phyloP scores from a whole-genome alignment of 2,797 vertebrate species.

The Mormyrus proboscirostris region DNA sequence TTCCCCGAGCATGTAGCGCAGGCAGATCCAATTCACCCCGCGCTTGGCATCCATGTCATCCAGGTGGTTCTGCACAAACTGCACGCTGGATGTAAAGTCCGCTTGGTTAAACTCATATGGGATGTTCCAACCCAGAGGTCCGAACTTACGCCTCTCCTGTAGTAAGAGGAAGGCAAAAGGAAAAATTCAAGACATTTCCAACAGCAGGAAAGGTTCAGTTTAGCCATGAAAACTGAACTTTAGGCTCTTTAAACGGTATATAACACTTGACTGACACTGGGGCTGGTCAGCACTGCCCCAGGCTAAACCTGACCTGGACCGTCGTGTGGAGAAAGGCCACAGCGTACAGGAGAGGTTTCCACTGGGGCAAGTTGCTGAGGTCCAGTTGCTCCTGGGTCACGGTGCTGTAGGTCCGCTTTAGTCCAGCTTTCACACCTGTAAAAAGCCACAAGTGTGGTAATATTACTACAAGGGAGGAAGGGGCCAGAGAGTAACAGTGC shows the following conservation, averaged over 20 bases:
- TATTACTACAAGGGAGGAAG: neutral
- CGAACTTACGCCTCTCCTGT: slow-evolving; percentile 77
- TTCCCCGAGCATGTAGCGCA: slow-evolving; percentile 73
- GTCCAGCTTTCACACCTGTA: slow-evolving; percentile 72
- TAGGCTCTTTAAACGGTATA: neutral
- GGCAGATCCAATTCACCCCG: slow-evolving; percentile 71
- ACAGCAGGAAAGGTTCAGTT: neutral
- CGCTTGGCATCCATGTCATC: slow-evolving; percentile 58
- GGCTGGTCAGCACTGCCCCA: neutral
- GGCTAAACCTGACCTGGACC: slow-evolving; percentile 61
- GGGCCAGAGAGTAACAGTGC: neutral
- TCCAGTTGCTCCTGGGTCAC: slow-evolving; percentile 72
- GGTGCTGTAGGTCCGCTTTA: slow-evolving; percentile 69
- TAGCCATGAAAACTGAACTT: neutral
- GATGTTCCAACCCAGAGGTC: slow-evolving; percentile 78
- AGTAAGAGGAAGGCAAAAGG: neutral
- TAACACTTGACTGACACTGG: neutral
- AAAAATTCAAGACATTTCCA: neutral
- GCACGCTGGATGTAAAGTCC: slow-evolving; percentile 71
- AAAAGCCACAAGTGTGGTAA: slow-evolving; percentile 2
- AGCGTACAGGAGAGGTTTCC: slow-evolving; percentile 72
- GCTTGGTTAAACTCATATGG: slow-evolving; percentile 81
- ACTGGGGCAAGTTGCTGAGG: slow-evolving; percentile 66
- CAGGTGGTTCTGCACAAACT: slow-evolving; percentile 78
- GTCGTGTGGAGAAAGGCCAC: slow-evolving; percentile 77